Evolutionary conservation across 2,888 invertebrate species (phyloP), one percentile per base, ranked within the genome.

Genomic region (Trilocha varians): DNA sequence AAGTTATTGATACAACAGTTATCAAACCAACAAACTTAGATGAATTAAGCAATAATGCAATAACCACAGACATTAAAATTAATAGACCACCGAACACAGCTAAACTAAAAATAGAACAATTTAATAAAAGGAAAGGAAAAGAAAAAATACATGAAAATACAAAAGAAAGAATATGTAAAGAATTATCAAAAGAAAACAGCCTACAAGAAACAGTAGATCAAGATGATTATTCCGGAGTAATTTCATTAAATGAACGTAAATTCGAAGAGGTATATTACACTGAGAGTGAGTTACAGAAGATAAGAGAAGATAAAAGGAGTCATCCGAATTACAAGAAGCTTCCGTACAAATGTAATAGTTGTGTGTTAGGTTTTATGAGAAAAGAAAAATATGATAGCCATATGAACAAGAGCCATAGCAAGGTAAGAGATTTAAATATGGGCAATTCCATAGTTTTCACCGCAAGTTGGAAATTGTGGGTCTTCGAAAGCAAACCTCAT

Each of bases 271-370:
- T 71, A 1, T 47, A 56, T 2, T 64, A 63, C 3, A 70, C 58
- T 8, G 65, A 72, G 46, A 68, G 72, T 40, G 71, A 78, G 34
- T 61, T 78, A 62, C 3, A 56, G 1, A 62, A 40, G 33, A 55
- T 46, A 2, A 68, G 77, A 55, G 69, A 76, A 40, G 57, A 63
- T 17, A 78, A 77, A 45, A 58, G 63, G 38, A 67, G 49, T 34
- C 71, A 70, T n/a, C 66, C 70, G 0, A 78, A 76, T 52, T 78
- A 60, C 32, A 76, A 71, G 53, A 78, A 72, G 49, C 57, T 76
- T 16, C 73, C 71, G 0, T 78, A 43, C 32, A 76, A 78, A 43
- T 78, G 78, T 61, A 67, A 70, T n/a, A 52, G 44, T 0, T 78
- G 78, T 54, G 74, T 78, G 0, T 57, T 74, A 0, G 78, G 78